Percentiles rank a stretch among this genome's conserved stretches.
Conservation (phyloP, 1,140 invertebrate species). For the Caerostris extrusa region DNA sequence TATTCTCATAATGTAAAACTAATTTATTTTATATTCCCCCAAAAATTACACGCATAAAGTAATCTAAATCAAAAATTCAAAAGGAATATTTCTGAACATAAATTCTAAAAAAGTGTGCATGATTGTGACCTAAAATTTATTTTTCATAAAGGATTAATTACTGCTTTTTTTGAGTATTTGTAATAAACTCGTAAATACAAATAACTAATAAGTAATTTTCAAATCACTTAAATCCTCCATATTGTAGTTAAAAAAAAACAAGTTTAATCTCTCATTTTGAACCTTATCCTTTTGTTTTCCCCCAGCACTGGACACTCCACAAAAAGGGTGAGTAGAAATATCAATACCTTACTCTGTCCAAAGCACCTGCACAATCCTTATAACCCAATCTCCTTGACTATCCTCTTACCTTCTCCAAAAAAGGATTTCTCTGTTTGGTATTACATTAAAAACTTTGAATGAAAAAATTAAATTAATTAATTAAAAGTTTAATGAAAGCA, state of each 20-base stretch:
- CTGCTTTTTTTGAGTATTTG: too few species aligned
- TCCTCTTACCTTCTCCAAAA: not conserved
- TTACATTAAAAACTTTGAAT: not conserved
- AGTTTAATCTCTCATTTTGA: slow-evolving; percentile 65
- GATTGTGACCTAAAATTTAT: too few species aligned
- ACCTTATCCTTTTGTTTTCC: slow-evolving; percentile 78
- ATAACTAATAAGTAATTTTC: not conserved
- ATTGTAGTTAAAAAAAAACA: slow-evolving; percentile 41
- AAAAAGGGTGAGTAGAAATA: slow-evolving; percentile 78
- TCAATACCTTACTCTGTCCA: slow-evolving; percentile 73
- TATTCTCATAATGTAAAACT: too few species aligned
- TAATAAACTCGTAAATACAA: too few species aligned
- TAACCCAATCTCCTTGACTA: slow-evolving; percentile 5
- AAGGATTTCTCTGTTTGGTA: not conserved
- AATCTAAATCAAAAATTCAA: too few species aligned
- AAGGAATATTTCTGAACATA: too few species aligned
- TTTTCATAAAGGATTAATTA: too few species aligned
- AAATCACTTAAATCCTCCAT: slow-evolving; percentile 1
- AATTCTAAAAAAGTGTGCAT: too few species aligned
- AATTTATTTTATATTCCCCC: too few species aligned
- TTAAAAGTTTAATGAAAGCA: too few species aligned
- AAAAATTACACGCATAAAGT: too few species aligned
- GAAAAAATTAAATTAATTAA: too few species aligned
- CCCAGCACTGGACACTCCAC: slow-evolving; percentile 78
- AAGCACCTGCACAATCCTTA: slow-evolving; percentile 57